Evolutionary conservation across 2,797 vertebrate genomes (phyloP).

Genomic region (Taenioides sp.): DNA sequence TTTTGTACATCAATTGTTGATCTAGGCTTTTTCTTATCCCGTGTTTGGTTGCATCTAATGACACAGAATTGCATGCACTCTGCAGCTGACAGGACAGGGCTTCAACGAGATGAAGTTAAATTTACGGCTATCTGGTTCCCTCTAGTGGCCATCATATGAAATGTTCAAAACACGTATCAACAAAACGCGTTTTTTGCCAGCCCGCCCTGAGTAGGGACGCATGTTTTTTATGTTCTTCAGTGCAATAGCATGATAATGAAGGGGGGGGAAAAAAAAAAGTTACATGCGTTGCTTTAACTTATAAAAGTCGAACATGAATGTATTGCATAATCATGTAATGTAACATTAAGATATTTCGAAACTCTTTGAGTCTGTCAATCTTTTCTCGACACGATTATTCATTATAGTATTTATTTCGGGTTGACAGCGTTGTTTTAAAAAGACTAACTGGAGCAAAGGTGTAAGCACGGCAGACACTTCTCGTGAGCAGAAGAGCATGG

Average conservation of each 20-base stretch:
- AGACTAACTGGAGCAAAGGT: too few relatives aligned
- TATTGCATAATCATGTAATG: too few relatives aligned
- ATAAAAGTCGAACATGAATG: too few relatives aligned
- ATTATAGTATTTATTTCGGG: neutral
- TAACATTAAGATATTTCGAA: neutral
- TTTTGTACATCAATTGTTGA: too few relatives aligned
- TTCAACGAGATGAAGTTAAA: neutral
- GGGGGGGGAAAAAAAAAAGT: too few relatives aligned
- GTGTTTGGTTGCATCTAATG: neutral
- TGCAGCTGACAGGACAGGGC: neutral
- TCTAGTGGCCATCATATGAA: neutral
- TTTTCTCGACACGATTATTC: neutral
- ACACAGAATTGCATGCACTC: neutral
- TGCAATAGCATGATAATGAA: too few relatives aligned
- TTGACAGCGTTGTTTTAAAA: neutral
- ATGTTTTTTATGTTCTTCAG: too few relatives aligned
- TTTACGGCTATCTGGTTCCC: neutral
- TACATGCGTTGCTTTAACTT: too few relatives aligned
- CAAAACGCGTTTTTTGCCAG: neutral
- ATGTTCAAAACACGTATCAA: neutral
- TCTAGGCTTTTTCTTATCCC: too few relatives aligned
- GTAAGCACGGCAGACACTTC: too few relatives aligned
- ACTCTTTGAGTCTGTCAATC: neutral
- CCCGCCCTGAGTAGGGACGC: too few relatives aligned
- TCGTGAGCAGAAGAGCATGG: neutral